Base-by-base conservation (phyloP, 2,888 invertebrate species). In the Coelinius sp. region DNA sequence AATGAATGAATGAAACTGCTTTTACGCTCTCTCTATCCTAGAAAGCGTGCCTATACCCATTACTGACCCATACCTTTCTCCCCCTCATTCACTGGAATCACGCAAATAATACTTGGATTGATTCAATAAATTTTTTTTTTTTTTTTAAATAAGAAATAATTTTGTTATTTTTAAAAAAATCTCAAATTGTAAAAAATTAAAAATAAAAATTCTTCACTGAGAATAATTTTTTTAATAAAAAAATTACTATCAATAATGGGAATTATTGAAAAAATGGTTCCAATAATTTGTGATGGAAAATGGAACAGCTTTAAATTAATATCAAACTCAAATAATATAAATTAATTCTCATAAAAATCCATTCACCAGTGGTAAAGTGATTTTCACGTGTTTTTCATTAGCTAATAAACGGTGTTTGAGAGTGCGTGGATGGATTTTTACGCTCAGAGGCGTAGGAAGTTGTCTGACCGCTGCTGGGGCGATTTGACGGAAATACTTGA, bases 1-100 rank as follows among this genome's bases (percentile, higher is more conserved):
- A 74, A 70, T 74, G 70, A 73, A 76, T 68, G 69, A 69, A 69
- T 69, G 75, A 76, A 73, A 41, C 41, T 25, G 56, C 59, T 56
- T 68, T 68, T 66, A 38, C 46, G 25, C 24, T 46, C 59, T 71
- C 59, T 71, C 67, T 67, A 71, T 56, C 62, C 52, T 67, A 62
- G 71, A 71, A 71, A 71, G 71, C 71, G 67, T 67, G 59, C 65
- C 44, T 46, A 14, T n/a, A n/a, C n/a, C 59, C 17, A 35, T 59
- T 59, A 59, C 35, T 35, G 20, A 27, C 6, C 22, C 31, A 7
- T 49, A 31, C 59, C 59, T 59, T 59, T 59, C 59, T 56, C 31
- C 25, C 20, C 17, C 35, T 59, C 25, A 31, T 56, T 56, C 27
- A 27, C 25, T 25, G 56, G 8, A 56, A 56, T 56, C 14, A 56